Percentiles rank a stretch among this genome's conserved stretches.
Conservation (phyloP, 2,797 vertebrate genomes). For the Anguilla pacifica region DNA sequence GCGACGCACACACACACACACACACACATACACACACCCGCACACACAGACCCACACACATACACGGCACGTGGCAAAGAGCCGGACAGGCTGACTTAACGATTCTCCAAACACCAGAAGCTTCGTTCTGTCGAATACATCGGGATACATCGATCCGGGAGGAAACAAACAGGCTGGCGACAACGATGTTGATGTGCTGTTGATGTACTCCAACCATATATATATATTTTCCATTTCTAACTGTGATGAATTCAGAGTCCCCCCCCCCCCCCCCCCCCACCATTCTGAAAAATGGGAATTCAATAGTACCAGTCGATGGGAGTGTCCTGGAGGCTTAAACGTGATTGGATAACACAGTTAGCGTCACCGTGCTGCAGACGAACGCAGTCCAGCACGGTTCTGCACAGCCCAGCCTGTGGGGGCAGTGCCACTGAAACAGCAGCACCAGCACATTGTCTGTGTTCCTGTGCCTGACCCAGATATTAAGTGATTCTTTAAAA, state of each 20-base stretch:
- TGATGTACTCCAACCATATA: not conserved
- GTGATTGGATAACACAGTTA: conserved; percentile 60
- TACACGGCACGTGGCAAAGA: not conserved
- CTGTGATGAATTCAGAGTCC: not conserved
- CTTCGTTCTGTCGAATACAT: not conserved
- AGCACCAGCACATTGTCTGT: conserved; percentile 32
- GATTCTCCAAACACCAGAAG: not conserved
- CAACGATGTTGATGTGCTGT: not conserved
- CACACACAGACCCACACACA: not conserved
- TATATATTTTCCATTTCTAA: not conserved
- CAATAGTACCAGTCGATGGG: conserved; percentile 47
- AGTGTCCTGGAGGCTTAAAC: conserved; percentile 41
- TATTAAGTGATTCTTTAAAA: conserved; percentile 35
- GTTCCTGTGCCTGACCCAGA: conserved; percentile 48
- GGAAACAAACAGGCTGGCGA: not conserved
- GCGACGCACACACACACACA: not conserved
- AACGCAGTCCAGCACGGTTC: conserved; percentile 30
- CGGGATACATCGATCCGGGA: not conserved
- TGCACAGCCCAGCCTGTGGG: conserved; percentile 43
- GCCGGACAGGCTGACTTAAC: not conserved
- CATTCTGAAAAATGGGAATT: conserved; percentile 41
- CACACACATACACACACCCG: not conserved
- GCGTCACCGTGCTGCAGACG: conserved; percentile 49
- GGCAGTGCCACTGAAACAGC: conserved; percentile 21
- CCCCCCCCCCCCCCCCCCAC: not conserved